Base-by-base conservation (phyloP, 2,113 vertebrate genomes). In the Acrocephalus kingi region DNA sequence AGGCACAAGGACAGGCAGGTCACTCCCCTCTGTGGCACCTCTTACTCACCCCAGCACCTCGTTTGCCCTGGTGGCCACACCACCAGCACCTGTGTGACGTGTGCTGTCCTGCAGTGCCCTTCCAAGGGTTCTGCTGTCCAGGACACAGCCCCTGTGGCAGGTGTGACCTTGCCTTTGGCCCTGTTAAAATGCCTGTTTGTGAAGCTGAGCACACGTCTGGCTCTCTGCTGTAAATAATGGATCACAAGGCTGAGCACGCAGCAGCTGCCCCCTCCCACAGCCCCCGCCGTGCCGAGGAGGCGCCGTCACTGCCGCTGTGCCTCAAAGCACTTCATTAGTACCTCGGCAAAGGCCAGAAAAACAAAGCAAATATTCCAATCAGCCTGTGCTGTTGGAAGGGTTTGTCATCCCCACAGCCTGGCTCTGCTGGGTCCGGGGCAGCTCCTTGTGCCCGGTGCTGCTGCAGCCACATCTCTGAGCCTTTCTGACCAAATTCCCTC, bases 261-360 rank as follows among this genome's bases (percentile, higher is more conserved):
- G 80, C 76, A 12, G 56, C 37, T 46, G 55, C 59, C 73, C 22
- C 86, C 86, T 82, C 49, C 39, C 19, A 7, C 51, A 88, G 79
- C 12, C 78, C 14, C 6, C 0, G 23, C 78, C 15, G 6, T 78
- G 92, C 90, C 77, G 74, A 79, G 95, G 93, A 79, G 76, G 27
- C 1, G 0, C 63, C 4, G 25, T 35, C 3, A 0, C 77, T 78
- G 68, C 81, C 62, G 59, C 73, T 69, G 7, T 58, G 84, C 90
- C 81, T 91, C 81, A 66, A 28, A 93, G 64, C 87, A 37, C 61
- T 66, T 93, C 87, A 74, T 91, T 77, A 89, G 55, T 28, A 15
- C 51, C 35, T 48, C 90, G 84, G 87, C 74, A 83, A 83, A 88
- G 21, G 39, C 43, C 73, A 81, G 81, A 1, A 37, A 66, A 94